Evolutionary conservation across 1,140 invertebrate genomes (phyloP), one percentile per base, ranked within the genome.

Genomic region (Akabosia matsudoensis): DNA sequence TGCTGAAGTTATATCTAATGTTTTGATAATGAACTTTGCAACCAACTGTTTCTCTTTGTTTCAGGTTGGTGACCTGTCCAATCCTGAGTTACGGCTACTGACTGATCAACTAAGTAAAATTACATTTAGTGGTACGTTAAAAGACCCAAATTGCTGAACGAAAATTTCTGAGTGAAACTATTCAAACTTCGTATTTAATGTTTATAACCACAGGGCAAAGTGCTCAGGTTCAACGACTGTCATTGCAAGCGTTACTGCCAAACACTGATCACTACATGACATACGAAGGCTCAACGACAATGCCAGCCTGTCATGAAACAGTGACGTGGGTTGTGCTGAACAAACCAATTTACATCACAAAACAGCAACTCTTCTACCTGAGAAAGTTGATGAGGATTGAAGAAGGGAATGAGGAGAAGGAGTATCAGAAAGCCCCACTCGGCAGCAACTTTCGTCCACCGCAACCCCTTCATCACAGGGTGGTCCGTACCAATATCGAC

Each of bases 271-370:
- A 93, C 81, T 98, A 95, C 86, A 94, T 98, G 86, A 97, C 96
- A n/a, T 98, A 98, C 85, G 96, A 98, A 85, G 96, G 96, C n/a
- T 97, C 94, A 67, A 94, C 94, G 33, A 97, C 96, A 73, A 94
- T 95, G 87, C 96, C 96, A 1, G 93, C 92, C 28, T 95, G 93
- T 85, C 94, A 93, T 91, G 93, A 96, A 85, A 95, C 93, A 22
- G 92, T 93, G 13, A 94, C 96, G 45, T 98, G 96, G 96, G 90
- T 97, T 80, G 92, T 98, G 79, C 89, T 97, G 84, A 97, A 97
- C 87, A 96, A 96, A 86, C 96, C 96, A 64, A 95, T 97, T 84
- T 97, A 97, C 87, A 94, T 95, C 83, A 94, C 93, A 76, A 92
- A 92, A 83, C 92, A 94, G 85, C 92, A 95, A 89, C 92, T 95